A percentile compares a stretch with the other conserved stretches of the same genome.
Evolutionary conservation across 2,888 invertebrate species (phyloP).

Genomic region (Endotricha flammealis): DNA sequence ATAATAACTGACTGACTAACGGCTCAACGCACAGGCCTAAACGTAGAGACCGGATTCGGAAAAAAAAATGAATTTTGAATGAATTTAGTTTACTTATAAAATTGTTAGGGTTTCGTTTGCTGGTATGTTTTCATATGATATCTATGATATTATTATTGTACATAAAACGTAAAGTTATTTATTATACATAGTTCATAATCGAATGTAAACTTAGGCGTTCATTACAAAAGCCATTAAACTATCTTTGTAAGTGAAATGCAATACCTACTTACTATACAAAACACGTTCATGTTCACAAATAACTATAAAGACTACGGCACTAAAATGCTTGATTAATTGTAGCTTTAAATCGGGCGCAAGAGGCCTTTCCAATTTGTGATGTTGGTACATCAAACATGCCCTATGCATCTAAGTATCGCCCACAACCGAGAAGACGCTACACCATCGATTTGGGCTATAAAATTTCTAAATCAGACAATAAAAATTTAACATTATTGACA

Average conservation of each 20-base stretch:
- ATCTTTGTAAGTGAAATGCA: not conserved
- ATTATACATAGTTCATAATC: too few species aligned
- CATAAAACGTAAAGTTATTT: too few species aligned
- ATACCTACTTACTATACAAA: not conserved
- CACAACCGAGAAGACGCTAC: conserved; percentile 31
- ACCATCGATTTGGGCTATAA: conserved; percentile 44
- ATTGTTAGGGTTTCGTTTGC: too few species aligned
- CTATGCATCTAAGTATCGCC: conserved; percentile 29
- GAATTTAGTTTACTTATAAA: too few species aligned
- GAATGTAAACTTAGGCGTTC: too few species aligned
- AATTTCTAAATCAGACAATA: conserved; percentile 55
- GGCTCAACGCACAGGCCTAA: too few species aligned
- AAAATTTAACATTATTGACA: conserved; percentile 56
- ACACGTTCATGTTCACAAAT: conserved; percentile 1
- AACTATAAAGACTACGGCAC: conserved; percentile 21
- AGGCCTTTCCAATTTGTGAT: conserved; percentile 25
- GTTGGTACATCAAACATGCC: conserved; percentile 1
- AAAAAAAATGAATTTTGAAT: too few species aligned
- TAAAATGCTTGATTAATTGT: conserved; percentile 54
- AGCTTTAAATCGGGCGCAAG: conserved; percentile 27
- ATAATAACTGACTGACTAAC: too few species aligned
- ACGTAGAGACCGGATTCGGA: too few species aligned
- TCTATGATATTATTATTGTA: too few species aligned
- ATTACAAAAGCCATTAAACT: too few species aligned
- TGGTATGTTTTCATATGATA: too few species aligned